These are phyloP conservation scores for Homarus americanus DNA, from an alignment of 1,140 invertebrate genomes.

Conservation along the genomic window DNA sequence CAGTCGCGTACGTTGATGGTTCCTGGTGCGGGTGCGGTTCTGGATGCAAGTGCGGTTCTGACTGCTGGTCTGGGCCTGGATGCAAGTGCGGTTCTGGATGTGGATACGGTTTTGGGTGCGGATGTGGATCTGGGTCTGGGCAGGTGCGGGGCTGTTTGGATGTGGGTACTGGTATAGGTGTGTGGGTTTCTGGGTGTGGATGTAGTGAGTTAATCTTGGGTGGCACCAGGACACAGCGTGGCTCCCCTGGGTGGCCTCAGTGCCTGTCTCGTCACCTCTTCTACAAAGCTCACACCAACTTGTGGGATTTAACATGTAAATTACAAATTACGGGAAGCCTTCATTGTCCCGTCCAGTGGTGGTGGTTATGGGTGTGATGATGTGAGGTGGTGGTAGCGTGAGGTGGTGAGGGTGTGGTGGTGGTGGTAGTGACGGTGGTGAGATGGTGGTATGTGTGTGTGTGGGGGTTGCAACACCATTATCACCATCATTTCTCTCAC, in stretches of 20 bases:
- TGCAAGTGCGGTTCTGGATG: neutral
- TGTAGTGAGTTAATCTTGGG: too few relatives aligned
- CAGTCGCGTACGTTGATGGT: too few relatives aligned
- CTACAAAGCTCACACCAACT: constrained; percentile 23
- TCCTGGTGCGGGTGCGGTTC: neutral
- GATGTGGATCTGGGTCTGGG: neutral
- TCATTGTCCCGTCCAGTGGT: constrained; percentile 4
- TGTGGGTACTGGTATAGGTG: too few relatives aligned
- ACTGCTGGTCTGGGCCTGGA: neutral
- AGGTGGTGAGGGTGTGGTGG: neutral
- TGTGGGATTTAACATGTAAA: constrained; percentile 44
- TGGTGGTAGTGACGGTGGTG: neutral
- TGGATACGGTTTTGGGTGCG: neutral
- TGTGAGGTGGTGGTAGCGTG: constrained; percentile 1
- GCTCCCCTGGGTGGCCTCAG: too few relatives aligned
- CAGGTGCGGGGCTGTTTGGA: neutral
- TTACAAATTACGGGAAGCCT: constrained; percentile 33
- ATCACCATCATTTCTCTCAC: too few relatives aligned
- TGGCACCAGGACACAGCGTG: too few relatives aligned
- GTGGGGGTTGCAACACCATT: too few relatives aligned
- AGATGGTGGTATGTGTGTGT: too few relatives aligned
- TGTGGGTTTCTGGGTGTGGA: neutral
- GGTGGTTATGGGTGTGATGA: neutral
- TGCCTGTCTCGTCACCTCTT: neutral
- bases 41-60: neutral